A percentile compares a stretch with the other conserved stretches of the same genome.
Conservation (phyloP, 1,140 invertebrate genomes). For the Orchesella cincta region DNA sequence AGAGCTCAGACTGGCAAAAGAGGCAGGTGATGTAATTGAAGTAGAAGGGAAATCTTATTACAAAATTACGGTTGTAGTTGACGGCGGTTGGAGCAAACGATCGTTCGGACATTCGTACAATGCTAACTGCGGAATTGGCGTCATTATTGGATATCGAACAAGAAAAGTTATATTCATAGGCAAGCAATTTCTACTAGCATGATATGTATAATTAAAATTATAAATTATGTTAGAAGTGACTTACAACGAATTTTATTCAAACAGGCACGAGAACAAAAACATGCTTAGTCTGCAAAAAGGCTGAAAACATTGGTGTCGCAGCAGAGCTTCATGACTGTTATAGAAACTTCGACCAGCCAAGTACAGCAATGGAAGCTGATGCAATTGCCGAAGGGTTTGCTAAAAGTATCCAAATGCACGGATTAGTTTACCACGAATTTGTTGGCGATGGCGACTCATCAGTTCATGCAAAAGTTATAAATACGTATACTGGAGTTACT, state of each 20-base stretch:
- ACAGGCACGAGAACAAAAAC: constrained; percentile 55
- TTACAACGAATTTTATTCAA: no score
- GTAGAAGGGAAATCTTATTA: constrained; percentile 2
- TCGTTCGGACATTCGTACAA: constrained; percentile 44
- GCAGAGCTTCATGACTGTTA: constrained; percentile 50
- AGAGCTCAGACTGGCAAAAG: not conserved
- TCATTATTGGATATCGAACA: constrained; percentile 35
- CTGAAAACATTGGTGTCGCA: constrained; percentile 21
- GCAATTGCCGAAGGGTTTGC: constrained; percentile 56
- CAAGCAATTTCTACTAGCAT: no score
- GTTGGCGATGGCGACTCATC: constrained; percentile 57
- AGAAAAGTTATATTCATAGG: constrained; percentile 32
- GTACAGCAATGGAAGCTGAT: constrained; percentile 57
- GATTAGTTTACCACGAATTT: constrained; percentile 53
- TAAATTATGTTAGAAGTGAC: no score
- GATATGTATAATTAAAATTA: no score
- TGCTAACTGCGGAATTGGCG: constrained; percentile 38
- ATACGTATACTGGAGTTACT: constrained; percentile 32
- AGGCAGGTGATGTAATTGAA: not conserved
- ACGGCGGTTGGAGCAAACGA: constrained; percentile 46
- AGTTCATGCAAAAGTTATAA: constrained; percentile 49
- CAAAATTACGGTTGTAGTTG: constrained; percentile 40
- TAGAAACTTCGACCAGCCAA: constrained; percentile 54
- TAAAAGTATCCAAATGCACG: constrained; percentile 52
- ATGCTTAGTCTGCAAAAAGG: constrained; percentile 52